A percentile compares a stretch with the other conserved stretches of the same genome.
These are phyloP conservation scores for Drosophila tripunctata DNA, from an alignment of 2,888 invertebrate species.

Conservation along the genomic window DNA sequence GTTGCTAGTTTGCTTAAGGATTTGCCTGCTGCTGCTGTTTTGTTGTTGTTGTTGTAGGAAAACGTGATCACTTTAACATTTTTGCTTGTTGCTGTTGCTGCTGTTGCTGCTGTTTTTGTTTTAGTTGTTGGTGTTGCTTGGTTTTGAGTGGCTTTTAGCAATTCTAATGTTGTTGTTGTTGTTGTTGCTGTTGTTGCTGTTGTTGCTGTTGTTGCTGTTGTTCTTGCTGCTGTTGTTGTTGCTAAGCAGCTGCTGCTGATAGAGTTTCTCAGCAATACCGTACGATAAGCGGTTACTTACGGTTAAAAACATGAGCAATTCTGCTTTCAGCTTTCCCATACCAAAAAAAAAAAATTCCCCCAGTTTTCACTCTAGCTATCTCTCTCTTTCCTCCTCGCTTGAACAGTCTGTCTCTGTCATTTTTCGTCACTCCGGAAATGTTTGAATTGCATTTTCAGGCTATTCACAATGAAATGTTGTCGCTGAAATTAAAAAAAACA, in stretches of 20 bases:
- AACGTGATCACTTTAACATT: conserved; percentile 83
- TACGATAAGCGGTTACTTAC: conserved; percentile 62
- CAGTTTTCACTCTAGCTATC: neutral
- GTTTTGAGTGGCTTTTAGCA: conserved; percentile 75
- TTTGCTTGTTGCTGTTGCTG: conserved; percentile 64
- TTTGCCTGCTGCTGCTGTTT: conserved; percentile 54
- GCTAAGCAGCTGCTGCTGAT: conserved; percentile 34
- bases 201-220: conserved; percentile 16
- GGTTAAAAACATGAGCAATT: conserved; percentile 64
- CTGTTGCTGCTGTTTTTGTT: conserved; percentile 45
- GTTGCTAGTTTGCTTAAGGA: conserved; percentile 59
- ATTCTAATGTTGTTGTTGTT: conserved; percentile 75
- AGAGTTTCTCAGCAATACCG: conserved; percentile 60
- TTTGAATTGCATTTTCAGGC: conserved; percentile 50
- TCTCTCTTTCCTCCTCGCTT: neutral
- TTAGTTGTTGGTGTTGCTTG: conserved; percentile 51
- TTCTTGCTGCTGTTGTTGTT: neutral
- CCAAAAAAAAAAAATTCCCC: too few species aligned
- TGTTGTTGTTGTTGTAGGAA: conserved; percentile 56
- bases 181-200: conserved; percentile 13
- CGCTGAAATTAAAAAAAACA: conserved; percentile 58
- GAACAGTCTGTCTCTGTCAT: neutral
- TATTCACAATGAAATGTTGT: conserved; percentile 58
- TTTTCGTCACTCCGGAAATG: conserved; percentile 60
- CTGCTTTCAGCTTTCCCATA: conserved; percentile 30